Evolutionary conservation across 2,797 vertebrate species (phyloP).

Genomic region (Bovichtus variegatus): DNA sequence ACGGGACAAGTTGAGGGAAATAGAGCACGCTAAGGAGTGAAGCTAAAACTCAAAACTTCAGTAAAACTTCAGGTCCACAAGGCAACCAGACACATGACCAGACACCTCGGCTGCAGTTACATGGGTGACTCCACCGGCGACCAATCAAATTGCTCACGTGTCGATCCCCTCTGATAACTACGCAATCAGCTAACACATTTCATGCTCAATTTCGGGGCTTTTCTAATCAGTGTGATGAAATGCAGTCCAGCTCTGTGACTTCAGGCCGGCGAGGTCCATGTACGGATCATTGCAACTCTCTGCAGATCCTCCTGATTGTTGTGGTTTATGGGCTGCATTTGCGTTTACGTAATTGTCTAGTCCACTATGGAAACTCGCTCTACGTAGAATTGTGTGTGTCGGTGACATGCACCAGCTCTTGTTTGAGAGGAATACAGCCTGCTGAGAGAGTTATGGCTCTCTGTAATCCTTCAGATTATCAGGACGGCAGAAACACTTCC

Average conservation of each 20-base stretch:
- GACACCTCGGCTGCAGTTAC: constrained; percentile 36
- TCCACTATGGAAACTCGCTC: constrained; percentile 19
- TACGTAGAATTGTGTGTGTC: constrained; percentile 9
- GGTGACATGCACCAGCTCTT: neutral
- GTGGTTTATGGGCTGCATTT: constrained; percentile 21
- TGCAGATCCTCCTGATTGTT: constrained; percentile 36
- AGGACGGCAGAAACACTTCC: constrained; percentile 61
- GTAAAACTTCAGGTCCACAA: neutral
- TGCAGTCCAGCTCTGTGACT: constrained; percentile 58
- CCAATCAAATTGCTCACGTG: constrained; percentile 74
- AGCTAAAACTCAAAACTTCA: constrained; percentile 15
- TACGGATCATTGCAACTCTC: constrained; percentile 29
- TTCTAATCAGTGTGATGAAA: constrained; percentile 79
- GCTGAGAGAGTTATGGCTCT: constrained; percentile 42
- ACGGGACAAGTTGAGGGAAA: neutral
- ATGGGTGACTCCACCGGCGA: constrained; percentile 38
- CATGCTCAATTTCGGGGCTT: constrained; percentile 68
- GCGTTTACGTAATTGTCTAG: neutral
- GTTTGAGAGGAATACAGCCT: constrained; percentile 21
- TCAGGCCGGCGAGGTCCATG: constrained; percentile 32
- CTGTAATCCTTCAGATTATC: constrained; percentile 60
- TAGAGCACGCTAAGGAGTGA: neutral
- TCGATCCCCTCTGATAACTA: constrained; percentile 55
- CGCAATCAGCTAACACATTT: constrained; percentile 72
- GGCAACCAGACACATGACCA: constrained; percentile 18